Percentiles rank a stretch among this genome's conserved stretches.
Evolutionary conservation across 2,797 vertebrate species (phyloP).

Genomic region (Lagocephalus sceleratus): DNA sequence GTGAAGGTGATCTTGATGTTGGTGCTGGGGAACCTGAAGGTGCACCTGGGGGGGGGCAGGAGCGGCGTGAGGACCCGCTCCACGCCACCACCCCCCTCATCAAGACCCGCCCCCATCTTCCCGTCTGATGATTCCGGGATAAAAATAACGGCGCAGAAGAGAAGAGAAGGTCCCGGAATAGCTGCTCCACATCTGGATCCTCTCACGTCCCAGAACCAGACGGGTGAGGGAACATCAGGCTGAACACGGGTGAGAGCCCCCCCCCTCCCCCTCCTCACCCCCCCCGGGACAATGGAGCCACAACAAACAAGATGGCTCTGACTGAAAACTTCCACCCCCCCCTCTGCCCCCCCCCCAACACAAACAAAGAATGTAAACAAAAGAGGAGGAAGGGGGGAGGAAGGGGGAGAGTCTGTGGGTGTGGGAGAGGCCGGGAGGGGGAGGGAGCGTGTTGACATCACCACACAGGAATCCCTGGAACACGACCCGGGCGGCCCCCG

Average conservation of each 20-base stretch:
- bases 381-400: conserved; percentile 34
- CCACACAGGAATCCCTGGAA: conserved; percentile 60
- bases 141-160: too few relatives aligned
- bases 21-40: conserved; percentile 97
- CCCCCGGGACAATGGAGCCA: too few relatives aligned
- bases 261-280: conserved; percentile 2
- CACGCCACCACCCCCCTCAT: too few relatives aligned
- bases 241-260: background rate
- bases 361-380: conserved; percentile 54
- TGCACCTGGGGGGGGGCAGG: conserved; percentile 80
- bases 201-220: too few relatives aligned
- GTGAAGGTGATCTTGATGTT: conserved; percentile 99
- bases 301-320: conserved; percentile 45
- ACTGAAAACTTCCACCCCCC: conserved; percentile 38
- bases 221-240: too few relatives aligned
- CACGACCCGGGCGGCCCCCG: conserved; percentile 21
- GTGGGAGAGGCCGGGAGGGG: conserved; percentile 16
- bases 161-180: too few relatives aligned
- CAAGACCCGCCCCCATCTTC: too few relatives aligned
- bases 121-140: too few relatives aligned
- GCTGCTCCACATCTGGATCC: too few relatives aligned
- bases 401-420: conserved; percentile 13
- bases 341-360: background rate
- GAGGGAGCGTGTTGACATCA: conserved; percentile 53
- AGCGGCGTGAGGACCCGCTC: too few relatives aligned